Conservation (phyloP, 2,797 vertebrate species). For the Leucoraja ocellata region DNA sequence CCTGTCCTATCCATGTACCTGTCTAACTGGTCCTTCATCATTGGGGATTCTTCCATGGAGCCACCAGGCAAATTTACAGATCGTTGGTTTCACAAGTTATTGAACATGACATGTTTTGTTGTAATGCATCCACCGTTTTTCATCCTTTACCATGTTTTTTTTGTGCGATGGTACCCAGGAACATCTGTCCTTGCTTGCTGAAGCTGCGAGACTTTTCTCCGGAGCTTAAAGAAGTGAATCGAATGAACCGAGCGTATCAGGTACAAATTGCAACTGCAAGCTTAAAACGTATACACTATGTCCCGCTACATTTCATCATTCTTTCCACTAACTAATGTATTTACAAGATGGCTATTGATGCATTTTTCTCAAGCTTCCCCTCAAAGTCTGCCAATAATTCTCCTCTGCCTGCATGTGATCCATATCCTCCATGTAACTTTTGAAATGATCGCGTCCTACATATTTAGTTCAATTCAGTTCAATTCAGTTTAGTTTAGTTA, state of each 20-base stretch:
- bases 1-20: too few species aligned
- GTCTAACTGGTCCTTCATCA: not conserved
- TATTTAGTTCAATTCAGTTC: too few species aligned
- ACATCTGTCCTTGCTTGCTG: conserved; percentile 69
- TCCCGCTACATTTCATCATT: not conserved
- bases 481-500: too few species aligned
- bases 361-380: not conserved
- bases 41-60: not conserved
- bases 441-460: not conserved
- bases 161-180: conserved; percentile 54
- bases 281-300: not conserved
- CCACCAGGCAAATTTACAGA: not conserved
- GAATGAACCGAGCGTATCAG: conserved; percentile 78
- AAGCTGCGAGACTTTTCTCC: conserved; percentile 58
- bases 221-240: conserved; percentile 67
- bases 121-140: not conserved
- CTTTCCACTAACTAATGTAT: not conserved
- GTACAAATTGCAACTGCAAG: conserved; percentile 48
- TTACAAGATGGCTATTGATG: not conserved
- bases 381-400: not conserved
- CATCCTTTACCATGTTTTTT: not conserved
- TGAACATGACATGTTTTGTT: not conserved
- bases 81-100: not conserved
- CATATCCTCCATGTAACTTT: not conserved
- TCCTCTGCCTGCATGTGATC: not conserved